phyloP scores from a whole-genome alignment of 2,797 vertebrate genomes.

The Telmatherina bonti region DNA sequence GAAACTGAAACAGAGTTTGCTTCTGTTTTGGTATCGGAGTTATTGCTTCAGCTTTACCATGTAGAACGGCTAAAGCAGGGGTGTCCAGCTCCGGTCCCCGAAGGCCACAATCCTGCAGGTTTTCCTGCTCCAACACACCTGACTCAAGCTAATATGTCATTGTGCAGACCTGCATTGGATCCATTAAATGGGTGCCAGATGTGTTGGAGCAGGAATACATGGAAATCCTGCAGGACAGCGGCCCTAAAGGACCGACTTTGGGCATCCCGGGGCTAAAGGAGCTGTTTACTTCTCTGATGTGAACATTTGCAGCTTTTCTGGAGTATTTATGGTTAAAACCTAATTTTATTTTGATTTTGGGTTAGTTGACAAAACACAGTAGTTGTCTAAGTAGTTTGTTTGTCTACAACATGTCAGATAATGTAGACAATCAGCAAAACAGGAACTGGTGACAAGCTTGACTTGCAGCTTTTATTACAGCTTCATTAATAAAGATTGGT shows the following conservation, averaged over 20 bases:
- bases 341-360: background rate
- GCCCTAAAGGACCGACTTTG: no score
- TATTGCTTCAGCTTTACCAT: background rate
- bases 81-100: no score
- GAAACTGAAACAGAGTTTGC: background rate
- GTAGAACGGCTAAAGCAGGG: constrained; percentile 5
- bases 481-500: background rate
- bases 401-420: no score
- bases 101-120: no score
- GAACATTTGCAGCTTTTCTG: background rate
- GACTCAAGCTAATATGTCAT: no score
- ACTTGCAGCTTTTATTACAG: background rate
- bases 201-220: no score
- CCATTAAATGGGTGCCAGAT: no score
- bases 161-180: no score
- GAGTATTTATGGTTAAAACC: background rate
- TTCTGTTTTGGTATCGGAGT: background rate
- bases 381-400: background rate
- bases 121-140: no score
- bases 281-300: constrained; percentile 3
- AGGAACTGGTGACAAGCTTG: background rate
- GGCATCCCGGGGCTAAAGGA: no score
- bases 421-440: background rate
- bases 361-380: background rate
- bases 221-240: no score